A percentile compares a stretch with the other conserved stretches of the same genome.
Conservation (phyloP, 2,888 invertebrate species). For the Thymelicus sylvestris region DNA sequence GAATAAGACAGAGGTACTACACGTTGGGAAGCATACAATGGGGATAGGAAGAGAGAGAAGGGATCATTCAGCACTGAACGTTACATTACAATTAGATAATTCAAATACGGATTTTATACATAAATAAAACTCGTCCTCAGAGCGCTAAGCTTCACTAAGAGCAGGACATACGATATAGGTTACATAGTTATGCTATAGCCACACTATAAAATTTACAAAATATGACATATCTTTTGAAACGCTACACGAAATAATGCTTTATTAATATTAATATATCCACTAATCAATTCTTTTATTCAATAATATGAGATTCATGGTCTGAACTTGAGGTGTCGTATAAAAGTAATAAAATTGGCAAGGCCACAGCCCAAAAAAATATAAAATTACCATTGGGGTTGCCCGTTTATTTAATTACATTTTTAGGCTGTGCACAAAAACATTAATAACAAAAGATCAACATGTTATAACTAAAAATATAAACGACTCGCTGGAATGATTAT, state of each 20-base stretch:
- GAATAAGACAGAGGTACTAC: constrained; percentile 41
- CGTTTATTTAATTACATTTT: constrained; percentile 6
- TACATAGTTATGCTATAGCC: constrained; percentile 78
- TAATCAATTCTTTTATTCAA: constrained; percentile 80
- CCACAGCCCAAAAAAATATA: background rate
- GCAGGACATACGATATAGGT: constrained; percentile 75
- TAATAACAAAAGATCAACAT: constrained; percentile 38
- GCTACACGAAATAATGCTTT: constrained; percentile 81
- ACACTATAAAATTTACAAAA: constrained; percentile 85
- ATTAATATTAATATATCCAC: constrained; percentile 62
- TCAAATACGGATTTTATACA: constrained; percentile 54
- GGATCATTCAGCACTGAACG: constrained; percentile 46
- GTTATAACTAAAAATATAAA: constrained; percentile 36
- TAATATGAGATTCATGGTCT: constrained; percentile 56
- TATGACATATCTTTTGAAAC: constrained; percentile 83
- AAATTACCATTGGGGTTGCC: background rate
- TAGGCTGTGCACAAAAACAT: constrained; percentile 18
- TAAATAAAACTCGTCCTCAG: constrained; percentile 75
- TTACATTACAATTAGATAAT: constrained; percentile 47
- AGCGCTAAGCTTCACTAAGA: constrained; percentile 81
- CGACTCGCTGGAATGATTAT: constrained; percentile 53
- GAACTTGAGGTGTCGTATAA: constrained; percentile 43
- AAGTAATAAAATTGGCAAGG: constrained; percentile 23
- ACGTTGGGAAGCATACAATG: constrained; percentile 48
- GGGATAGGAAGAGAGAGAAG: constrained; percentile 50